Evolutionary conservation across 2,113 vertebrate genomes (phyloP).

Genomic region (Bagarius yarrelli): DNA sequence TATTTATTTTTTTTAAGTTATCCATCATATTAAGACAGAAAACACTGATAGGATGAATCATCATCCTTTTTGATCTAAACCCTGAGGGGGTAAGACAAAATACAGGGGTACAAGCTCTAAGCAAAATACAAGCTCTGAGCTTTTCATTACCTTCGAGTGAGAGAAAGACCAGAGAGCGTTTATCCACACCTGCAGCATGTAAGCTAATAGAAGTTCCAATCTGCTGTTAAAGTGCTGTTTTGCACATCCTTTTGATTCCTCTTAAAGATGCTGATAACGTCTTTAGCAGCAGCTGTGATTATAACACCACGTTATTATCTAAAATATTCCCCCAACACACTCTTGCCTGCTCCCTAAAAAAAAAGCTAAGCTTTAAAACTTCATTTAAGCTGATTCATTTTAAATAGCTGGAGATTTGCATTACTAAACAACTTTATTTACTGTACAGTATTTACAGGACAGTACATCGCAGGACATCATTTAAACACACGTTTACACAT

Average conservation of each 20-base stretch:
- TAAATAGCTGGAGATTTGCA: background rate
- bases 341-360: background rate
- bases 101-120: conserved; percentile 11
- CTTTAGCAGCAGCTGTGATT: background rate
- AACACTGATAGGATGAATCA: background rate
- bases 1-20: background rate
- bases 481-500: too few species aligned
- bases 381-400: background rate
- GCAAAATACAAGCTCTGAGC: background rate
- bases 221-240: background rate
- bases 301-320: background rate
- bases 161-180: background rate
- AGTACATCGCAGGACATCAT: too few species aligned
- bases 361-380: background rate
- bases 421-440: background rate
- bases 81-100: conserved; percentile 6
- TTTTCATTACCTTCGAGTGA: conserved; percentile 23
- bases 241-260: background rate
- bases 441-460: too few species aligned
- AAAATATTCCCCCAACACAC: background rate
- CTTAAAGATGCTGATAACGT: background rate
- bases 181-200: conserved; percentile 1
- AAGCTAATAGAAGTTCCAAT: background rate
- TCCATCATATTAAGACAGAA: background rate
- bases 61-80: background rate